Evolutionary conservation across 2,113 vertebrate genomes (phyloP).

Genomic region (Acrocephalus kingi): DNA sequence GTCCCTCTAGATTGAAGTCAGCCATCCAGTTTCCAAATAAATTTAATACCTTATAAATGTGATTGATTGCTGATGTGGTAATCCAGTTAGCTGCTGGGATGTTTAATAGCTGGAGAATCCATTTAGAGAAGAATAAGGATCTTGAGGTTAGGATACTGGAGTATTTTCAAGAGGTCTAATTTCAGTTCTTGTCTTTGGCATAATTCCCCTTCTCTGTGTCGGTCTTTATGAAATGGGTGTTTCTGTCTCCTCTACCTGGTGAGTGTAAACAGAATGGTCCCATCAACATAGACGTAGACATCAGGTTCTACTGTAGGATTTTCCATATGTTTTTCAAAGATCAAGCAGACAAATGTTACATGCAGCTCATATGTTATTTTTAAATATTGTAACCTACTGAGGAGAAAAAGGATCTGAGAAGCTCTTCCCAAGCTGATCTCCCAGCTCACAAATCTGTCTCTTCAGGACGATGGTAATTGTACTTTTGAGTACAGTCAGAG

Average conservation of each 20-base stretch:
- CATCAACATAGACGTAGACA: not conserved
- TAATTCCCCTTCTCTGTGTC: not conserved
- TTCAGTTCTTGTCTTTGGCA: not conserved
- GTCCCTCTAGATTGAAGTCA: conserved; percentile 13
- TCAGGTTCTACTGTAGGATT: not conserved
- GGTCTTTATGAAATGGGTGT: not conserved
- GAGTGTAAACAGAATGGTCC: not conserved
- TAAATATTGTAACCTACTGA: not conserved
- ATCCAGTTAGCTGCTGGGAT: conserved; percentile 1
- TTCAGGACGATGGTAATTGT: not conserved
- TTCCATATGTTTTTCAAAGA: not conserved
- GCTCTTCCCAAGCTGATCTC: not conserved
- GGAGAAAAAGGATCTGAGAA: not conserved
- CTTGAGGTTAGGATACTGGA: not conserved
- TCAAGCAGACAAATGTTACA: not conserved
- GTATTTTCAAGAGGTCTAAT: not conserved
- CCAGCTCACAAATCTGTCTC: not conserved
- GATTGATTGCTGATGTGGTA: conserved; percentile 40
- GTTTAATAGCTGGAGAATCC: conserved; percentile 32
- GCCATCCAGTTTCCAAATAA: conserved; percentile 21
- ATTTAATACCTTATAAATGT: conserved; percentile 48
- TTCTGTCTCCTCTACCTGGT: not conserved
- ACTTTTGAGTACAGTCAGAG: not conserved
- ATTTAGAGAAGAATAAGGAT: conserved; percentile 21
- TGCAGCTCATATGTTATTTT: not conserved